phyloP scores from a whole-genome alignment of 2,797 vertebrate genomes.

The Lithobates sylvaticus region DNA sequence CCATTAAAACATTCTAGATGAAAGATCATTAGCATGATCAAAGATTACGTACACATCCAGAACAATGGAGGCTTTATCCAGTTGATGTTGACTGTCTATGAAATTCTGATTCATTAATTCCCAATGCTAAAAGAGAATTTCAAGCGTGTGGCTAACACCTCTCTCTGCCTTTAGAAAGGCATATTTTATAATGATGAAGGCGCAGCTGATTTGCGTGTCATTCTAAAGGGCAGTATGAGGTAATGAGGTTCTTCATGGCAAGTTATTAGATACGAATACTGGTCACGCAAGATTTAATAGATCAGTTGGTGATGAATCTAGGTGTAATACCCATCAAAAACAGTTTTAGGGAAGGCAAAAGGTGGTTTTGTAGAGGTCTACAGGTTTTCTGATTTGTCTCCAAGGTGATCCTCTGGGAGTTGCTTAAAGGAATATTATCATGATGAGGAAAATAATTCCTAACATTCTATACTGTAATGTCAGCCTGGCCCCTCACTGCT shows the following conservation, averaged over 20 bases:
- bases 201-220: background rate
- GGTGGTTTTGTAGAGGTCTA: background rate
- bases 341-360: background rate
- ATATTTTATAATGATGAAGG: background rate
- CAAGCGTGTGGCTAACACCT: slow-evolving; percentile 23
- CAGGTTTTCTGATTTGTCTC: background rate
- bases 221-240: slow-evolving; percentile 5
- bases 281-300: background rate
- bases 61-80: slow-evolving; percentile 44
- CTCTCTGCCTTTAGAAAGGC: slow-evolving; percentile 13
- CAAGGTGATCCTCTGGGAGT: no score
- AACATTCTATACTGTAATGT: no score
- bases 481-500: no score
- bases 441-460: no score
- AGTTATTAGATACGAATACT: background rate
- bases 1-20: slow-evolving; percentile 41
- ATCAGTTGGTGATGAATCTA: background rate
- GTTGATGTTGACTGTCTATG: background rate
- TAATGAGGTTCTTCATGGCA: slow-evolving; percentile 4
- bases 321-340: background rate
- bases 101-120: slow-evolving; percentile 39
- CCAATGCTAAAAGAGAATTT: slow-evolving; percentile 38
- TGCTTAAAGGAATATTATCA: no score
- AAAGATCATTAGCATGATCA: slow-evolving; percentile 57
- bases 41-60: slow-evolving; percentile 28